Base-by-base conservation (phyloP, 2,113 vertebrate genomes). In the Ammodytes marinus region DNA sequence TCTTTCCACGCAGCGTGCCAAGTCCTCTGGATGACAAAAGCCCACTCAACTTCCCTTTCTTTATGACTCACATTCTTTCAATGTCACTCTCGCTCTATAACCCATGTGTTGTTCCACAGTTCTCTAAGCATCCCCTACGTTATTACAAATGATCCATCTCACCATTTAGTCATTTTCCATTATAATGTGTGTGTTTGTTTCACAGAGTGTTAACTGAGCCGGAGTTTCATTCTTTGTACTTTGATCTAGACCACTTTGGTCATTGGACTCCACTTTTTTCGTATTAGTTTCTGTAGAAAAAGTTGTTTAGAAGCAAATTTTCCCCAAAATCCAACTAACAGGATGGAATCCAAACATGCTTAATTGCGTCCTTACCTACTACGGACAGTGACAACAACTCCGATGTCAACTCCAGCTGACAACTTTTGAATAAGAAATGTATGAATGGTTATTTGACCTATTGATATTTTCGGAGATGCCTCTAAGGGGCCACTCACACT, bases 1-100 rank as follows among this genome's bases (percentile, higher is more conserved):
- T 84, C 82, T 85, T 85, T 84, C 78, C 81, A 77, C 54, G 52
- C 17, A 57, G 49, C 43, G 50, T 77, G 79, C 60, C 40, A 63
- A 64, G 69, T 79, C 8, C 77, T 49, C 55, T 82, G 65, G 77
- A 74, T 74, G 85, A 75, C 74, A 84, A 66, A 67, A 79, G 53
- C 37, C 53, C 70, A 58, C 75, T 80, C 73, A 35, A 72, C 80
- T 77, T 74, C 63, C 61, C 61, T 57, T 67, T 67, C 54, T 47
- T 77, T 15, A 60, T 69, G 6, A 42, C 59, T 71, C 19, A 27
- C 35, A 79, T 45, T 79, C 52, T 76, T 80, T 59, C 19, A 61
- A 7, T 53, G 19, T 77, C n/a, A 50, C 70, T 70, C 13, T 59
- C 61, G n/a, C 53, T 57, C 45, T 60, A 45, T 42, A 14, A 43